Conservation (phyloP, 2,113 vertebrate genomes). For the Dasypus novemcinctus region DNA sequence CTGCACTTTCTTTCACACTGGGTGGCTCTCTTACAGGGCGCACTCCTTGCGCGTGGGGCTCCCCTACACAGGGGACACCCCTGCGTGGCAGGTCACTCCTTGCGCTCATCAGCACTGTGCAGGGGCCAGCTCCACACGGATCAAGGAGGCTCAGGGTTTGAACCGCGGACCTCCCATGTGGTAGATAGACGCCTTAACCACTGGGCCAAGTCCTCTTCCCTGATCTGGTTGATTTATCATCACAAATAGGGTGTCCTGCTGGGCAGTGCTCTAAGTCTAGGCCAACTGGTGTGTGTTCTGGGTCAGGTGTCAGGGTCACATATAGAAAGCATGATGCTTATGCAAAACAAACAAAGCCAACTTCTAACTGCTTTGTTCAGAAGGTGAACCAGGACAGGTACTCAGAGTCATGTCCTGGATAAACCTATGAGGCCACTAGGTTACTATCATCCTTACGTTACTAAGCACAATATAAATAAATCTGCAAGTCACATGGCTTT, state of each 20-base stretch:
- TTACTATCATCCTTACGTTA: neutral
- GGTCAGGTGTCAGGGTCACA: neutral
- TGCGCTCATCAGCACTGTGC: too few species aligned
- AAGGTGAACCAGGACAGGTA: neutral
- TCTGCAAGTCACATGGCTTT: neutral
- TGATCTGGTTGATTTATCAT: neutral
- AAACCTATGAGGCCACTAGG: neutral
- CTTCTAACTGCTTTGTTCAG: neutral
- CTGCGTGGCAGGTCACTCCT: too few species aligned
- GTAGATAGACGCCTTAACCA: too few species aligned
- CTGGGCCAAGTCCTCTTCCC: too few species aligned
- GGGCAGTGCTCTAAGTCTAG: neutral
- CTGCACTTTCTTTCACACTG: too few species aligned
- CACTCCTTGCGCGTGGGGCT: too few species aligned
- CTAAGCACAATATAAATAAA: neutral
- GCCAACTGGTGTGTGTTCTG: neutral
- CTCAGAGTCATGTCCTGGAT: neutral
- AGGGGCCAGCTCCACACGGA: too few species aligned
- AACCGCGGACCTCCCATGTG: too few species aligned
- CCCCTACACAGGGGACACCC: too few species aligned
- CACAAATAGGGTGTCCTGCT: neutral
- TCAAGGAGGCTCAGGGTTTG: too few species aligned
- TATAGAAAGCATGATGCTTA: neutral
- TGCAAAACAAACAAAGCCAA: neutral
- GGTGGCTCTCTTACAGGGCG: too few species aligned